A percentile compares a stretch with the other conserved stretches of the same genome.
These are phyloP conservation scores for Perizoma affinitatum DNA, from an alignment of 2,888 invertebrate species.

Conservation along the genomic window DNA sequence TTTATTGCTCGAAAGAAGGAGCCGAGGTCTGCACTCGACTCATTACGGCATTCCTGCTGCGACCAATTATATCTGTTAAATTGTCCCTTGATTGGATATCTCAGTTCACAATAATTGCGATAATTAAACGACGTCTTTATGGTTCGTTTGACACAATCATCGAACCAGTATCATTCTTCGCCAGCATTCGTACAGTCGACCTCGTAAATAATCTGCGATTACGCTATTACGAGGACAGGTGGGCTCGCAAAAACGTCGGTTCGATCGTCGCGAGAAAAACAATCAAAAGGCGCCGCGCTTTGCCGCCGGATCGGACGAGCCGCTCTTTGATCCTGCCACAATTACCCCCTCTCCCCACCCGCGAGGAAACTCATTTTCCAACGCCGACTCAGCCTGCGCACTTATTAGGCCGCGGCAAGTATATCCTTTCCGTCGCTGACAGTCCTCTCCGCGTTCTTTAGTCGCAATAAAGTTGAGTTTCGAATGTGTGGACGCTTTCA, in stretches of 20 bases:
- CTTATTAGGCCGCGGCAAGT: conserved; percentile 68
- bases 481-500: conserved; percentile 16
- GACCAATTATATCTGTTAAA: conserved; percentile 30
- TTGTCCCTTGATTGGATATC: conserved; percentile 26
- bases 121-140: conserved; percentile 32
- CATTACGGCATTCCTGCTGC: conserved; percentile 26
- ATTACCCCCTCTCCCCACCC: conserved; percentile 61
- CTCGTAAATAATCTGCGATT: conserved; percentile 71
- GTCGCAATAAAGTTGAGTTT: conserved; percentile 39
- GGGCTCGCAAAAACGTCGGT: conserved; percentile 58
- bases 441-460: conserved; percentile 8
- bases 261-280: conserved; percentile 70
- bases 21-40: conserved; percentile 7
- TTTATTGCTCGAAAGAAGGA: conserved; percentile 15
- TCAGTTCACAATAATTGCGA: conserved; percentile 28
- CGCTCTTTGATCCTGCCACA: conserved; percentile 71
- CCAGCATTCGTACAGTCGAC: conserved; percentile 43
- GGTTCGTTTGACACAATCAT: conserved; percentile 47
- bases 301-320: conserved; percentile 60
- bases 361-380: conserved; percentile 82
- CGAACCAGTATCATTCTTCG: conserved; percentile 37
- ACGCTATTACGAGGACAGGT: conserved; percentile 63
- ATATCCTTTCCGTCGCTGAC: conserved; percentile 24
- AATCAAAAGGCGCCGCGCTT: conserved; percentile 77
- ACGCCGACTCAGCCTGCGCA: conserved; percentile 72